Base-by-base conservation (phyloP, 2,113 vertebrate genomes). In the Montifringilla adamsi region DNA sequence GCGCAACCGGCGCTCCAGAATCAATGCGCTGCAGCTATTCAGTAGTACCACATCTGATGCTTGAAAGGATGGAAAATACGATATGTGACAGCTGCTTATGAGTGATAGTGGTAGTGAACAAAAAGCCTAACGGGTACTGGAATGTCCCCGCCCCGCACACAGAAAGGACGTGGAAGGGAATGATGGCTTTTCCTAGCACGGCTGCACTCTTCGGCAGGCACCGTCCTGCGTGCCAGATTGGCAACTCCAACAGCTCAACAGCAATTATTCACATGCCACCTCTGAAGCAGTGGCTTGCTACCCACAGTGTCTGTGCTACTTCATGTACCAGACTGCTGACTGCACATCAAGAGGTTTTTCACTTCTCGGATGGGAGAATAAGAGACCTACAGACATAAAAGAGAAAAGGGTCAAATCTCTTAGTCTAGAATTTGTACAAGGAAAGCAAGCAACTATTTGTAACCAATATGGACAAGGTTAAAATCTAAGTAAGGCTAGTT, bases 31-130 rank as follows among this genome's bases (percentile, higher is more conserved):
- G 52, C 90, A 62, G 88, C 78, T 82, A 62, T 81, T 90, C 64
- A 59, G 81, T 19, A 44, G 73, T 86, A 62, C 74, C 33, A 31
- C 75, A 66, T 87, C 79, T 60, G 68, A 86, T 84, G 92, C 89
- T 77, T 76, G 83, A 92, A 80, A 92, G 94, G 69, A 64, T 27
- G 93, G 70, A 74, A 93, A 94, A 86, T 80, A 64, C 3, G 14
- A 64, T 37, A 78, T 62, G 74, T 88, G 96, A 93, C 87, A 92
- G 84, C 73, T 90, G 94, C 93, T 85, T 93, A 77, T 67, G 91
- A 96, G 85, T 30, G 60, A 86, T 73, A 76, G 89, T 63, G 77
- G 78, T 70, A 70, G 66, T 11, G 90, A 93, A 95, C 92, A 90
- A 95, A 96, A 93, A 74, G 72, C 63, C 89, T 82, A 44, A 80